Base-by-base conservation (phyloP, 2,888 invertebrate genomes). In the Lasioglossum zephyrum region DNA sequence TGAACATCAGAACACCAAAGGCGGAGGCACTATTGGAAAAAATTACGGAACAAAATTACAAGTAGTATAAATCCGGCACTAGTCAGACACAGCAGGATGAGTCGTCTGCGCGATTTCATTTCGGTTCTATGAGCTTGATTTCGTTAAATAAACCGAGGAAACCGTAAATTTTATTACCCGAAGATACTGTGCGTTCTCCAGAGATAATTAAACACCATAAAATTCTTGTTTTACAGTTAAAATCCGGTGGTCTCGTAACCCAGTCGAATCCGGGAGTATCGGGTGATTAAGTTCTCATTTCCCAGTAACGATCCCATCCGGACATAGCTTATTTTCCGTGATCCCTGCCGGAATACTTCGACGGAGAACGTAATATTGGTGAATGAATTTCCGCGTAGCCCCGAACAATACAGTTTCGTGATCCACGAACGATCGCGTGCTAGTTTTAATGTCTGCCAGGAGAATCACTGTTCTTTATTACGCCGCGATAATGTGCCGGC, bases 401-500 rank as follows among this genome's bases (percentile, higher is more conserved):
- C 31, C 41, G 76, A 80, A 82, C 77, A 79, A 77, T 63, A 76
- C 77, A 86, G 78, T 73, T 84, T 82, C 88, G 82, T 88, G 86
- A 87, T 81, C 75, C 78, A 76, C 70, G 84, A 83, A 74, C 75
- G 82, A 73, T 90, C 82, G 87, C 90, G 86, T 90, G 90, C 74
- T 36, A 70, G 73, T 88, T 88, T 88, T 87, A 90, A 90, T 90
- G 83, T 83, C 63, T 63, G 53, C 53, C 41, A 78, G 83, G 88
- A 87, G 88, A 84, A 87, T 88, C 88, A 82, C 81, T 81, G 79
- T 84, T 87, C 83, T 86, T 87, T 90, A 83, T 88, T 86, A 81
- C 77, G 18, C 72, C 57, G 69, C 60, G 39, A 22, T 6, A 31
- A 26, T 13, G 60, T 13, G 11, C 4, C 70, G 22, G n/a, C 41